Percentiles rank a stretch among this genome's conserved stretches.
phyloP scores from a whole-genome alignment of 2,888 invertebrate species.

The Thymelicus sylvestris region DNA sequence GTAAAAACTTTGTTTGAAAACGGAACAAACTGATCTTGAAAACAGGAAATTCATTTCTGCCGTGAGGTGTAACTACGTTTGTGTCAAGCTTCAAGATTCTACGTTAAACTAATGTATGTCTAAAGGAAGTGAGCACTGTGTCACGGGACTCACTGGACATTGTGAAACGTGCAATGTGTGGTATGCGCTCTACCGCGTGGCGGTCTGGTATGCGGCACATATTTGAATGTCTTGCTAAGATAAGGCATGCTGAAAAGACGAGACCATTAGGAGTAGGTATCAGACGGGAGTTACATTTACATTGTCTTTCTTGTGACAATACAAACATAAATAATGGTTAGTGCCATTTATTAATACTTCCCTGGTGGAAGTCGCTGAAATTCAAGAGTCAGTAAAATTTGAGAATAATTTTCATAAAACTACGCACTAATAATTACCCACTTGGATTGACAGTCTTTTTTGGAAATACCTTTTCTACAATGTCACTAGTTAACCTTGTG shows the following conservation, averaged over 20 bases:
- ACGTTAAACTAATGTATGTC: background rate
- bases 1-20: too few species aligned
- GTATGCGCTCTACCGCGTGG: background rate
- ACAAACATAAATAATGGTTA: too few species aligned
- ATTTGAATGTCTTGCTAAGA: slow-evolving; percentile 3
- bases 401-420: too few species aligned
- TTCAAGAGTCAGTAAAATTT: too few species aligned
- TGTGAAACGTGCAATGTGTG: background rate
- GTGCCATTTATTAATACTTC: too few species aligned
- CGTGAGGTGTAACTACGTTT: background rate
- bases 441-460: too few species aligned
- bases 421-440: too few species aligned
- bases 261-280: background rate
- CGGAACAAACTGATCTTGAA: background rate
- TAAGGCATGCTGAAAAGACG: background rate
- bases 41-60: background rate
- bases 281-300: background rate
- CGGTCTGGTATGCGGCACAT: background rate
- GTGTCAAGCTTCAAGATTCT: background rate
- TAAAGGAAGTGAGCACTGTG: slow-evolving; percentile 2
- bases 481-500: too few species aligned
- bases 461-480: too few species aligned
- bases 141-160: background rate
- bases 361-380: too few species aligned
- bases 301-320: too few species aligned